Evolutionary conservation across 2,113 vertebrate genomes (phyloP).

Genomic region (Thunnus thynnus): DNA sequence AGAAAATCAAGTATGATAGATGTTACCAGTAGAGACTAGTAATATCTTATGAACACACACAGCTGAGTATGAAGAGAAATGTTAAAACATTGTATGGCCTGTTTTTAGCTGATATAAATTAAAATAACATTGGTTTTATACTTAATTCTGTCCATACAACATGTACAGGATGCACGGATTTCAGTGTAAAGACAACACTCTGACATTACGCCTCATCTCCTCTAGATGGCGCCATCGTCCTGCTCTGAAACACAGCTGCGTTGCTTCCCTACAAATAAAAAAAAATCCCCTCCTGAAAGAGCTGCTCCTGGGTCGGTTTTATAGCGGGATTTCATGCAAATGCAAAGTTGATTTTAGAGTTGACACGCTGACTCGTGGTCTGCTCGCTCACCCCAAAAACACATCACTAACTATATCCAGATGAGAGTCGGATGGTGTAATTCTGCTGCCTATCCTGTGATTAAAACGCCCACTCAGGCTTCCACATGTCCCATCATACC

Average conservation of each 20-base stretch:
- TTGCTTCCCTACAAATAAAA: background rate
- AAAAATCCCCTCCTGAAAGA: no score
- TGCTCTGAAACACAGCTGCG: background rate
- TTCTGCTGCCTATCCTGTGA: background rate
- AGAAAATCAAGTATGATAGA: no score
- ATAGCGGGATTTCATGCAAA: background rate
- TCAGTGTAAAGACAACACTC: background rate
- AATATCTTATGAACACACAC: no score
- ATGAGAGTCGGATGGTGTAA: background rate
- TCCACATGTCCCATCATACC: slow-evolving; percentile 2
- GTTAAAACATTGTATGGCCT: no score
- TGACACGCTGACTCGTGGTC: background rate
- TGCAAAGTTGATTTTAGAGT: background rate
- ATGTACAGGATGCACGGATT: background rate
- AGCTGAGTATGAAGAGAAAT: no score
- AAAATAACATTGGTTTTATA: no score
- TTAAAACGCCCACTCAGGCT: background rate
- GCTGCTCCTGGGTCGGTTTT: slow-evolving; percentile 37
- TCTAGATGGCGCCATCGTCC: slow-evolving; percentile 61
- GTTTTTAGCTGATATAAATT: no score
- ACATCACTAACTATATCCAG: background rate
- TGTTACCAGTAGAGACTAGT: no score
- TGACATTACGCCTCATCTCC: background rate
- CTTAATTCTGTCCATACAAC: no score
- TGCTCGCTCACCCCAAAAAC: background rate